A percentile compares a stretch with the other conserved stretches of the same genome.
These are phyloP conservation scores for Syrrhaptes paradoxus DNA, from an alignment of 2,113 vertebrate genomes.

Conservation along the genomic window DNA sequence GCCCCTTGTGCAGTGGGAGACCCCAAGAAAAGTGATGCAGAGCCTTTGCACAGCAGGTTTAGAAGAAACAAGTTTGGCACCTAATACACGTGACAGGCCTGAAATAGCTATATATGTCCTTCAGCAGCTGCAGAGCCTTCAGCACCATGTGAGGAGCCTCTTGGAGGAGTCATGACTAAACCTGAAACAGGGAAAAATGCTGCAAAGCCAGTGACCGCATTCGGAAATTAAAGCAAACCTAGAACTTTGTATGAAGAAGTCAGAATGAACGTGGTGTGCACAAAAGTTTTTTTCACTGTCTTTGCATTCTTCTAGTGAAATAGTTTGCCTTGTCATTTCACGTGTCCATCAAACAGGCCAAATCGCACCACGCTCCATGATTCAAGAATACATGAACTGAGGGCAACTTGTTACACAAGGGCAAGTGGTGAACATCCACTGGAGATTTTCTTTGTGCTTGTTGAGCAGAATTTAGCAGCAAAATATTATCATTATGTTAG, in stretches of 20 bases:
- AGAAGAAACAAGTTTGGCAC: not conserved
- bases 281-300: not conserved
- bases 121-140: not conserved
- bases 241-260: not conserved
- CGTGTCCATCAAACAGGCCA: not conserved
- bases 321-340: not conserved
- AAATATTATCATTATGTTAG: not conserved
- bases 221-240: not conserved
- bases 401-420: not conserved
- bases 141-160: not conserved
- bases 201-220: not conserved
- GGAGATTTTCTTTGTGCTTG: not conserved
- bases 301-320: not conserved
- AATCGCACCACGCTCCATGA: not conserved
- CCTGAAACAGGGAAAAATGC: not conserved
- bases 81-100: rapidly evolving
- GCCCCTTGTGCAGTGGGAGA: not conserved
- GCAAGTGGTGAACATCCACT: not conserved
- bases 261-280: not conserved
- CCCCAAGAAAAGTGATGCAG: not conserved
- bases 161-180: not conserved
- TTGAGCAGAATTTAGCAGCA: not conserved
- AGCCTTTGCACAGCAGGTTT: not conserved
- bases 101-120: not conserved
- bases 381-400: not conserved